A percentile compares a stretch with the other conserved stretches of the same genome.
phyloP scores from a whole-genome alignment of 2,888 invertebrate species.

The Pyrochroa serraticornis region DNA sequence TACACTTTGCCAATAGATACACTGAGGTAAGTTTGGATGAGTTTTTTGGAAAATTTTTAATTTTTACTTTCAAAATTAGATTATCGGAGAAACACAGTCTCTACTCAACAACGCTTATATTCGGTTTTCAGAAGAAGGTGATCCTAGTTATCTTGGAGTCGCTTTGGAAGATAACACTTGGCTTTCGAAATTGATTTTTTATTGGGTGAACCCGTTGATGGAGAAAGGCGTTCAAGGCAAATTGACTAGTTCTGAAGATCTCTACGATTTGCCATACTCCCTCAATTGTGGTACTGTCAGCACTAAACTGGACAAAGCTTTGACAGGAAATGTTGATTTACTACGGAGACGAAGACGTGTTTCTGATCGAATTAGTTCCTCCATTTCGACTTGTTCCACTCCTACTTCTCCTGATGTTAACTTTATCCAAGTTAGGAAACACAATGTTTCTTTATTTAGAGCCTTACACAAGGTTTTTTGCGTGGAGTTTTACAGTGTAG shows the following conservation, averaged over 20 bases:
- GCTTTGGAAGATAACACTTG: constrained; percentile 79
- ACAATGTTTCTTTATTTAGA: constrained; percentile 65
- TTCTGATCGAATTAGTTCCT: constrained; percentile 6
- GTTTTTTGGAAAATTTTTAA: neutral
- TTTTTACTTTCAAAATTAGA: neutral
- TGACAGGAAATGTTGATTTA: constrained; percentile 62
- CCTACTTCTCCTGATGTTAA: constrained; percentile 29
- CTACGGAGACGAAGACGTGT: constrained; percentile 39
- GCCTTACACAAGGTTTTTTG: constrained; percentile 80
- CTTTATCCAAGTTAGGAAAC: constrained; percentile 37
- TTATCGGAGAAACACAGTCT: constrained; percentile 35
- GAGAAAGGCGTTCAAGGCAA: constrained; percentile 77
- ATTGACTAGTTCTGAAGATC: constrained; percentile 76
- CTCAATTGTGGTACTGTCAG: constrained; percentile 68
- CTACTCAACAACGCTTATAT: constrained; percentile 61
- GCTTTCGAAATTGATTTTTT: constrained; percentile 78
- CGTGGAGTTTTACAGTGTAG: constrained; percentile 82
- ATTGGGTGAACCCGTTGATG: constrained; percentile 88
- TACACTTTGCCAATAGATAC: constrained; percentile 43
- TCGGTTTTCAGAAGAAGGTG: constrained; percentile 69
- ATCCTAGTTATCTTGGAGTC: constrained; percentile 76
- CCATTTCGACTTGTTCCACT: constrained; percentile 24
- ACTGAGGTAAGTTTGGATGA: constrained; percentile 40
- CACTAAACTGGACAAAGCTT: constrained; percentile 64
- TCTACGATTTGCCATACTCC: constrained; percentile 79